Evolutionary conservation across 2,113 vertebrate species (phyloP).

Genomic region (Petaurus breviceps): DNA sequence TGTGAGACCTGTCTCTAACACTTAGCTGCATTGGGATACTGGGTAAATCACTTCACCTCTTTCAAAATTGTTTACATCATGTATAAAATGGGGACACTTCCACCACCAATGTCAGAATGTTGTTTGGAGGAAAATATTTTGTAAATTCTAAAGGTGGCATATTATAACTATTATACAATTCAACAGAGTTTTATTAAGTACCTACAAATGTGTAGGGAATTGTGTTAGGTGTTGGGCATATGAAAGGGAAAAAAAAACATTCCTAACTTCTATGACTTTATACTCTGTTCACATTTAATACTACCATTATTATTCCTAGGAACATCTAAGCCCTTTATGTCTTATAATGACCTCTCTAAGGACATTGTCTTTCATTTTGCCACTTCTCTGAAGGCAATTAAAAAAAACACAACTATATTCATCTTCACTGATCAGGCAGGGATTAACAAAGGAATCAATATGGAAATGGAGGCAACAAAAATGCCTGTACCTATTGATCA

Average conservation of each 20-base stretch:
- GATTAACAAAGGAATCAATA: neutral
- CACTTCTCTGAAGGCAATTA: neutral
- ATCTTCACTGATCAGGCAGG: neutral
- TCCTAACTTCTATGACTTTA: neutral
- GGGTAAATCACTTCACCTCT: neutral
- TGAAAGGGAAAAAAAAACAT: neutral
- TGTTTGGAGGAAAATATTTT: neutral
- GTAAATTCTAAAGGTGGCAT: neutral
- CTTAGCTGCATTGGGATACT: neutral
- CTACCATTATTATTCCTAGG: neutral
- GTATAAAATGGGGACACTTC: neutral
- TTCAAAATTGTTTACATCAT: neutral
- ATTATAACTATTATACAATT: neutral
- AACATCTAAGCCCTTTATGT: neutral
- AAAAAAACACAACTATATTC: neutral
- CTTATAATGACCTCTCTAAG: neutral
- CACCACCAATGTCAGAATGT: neutral
- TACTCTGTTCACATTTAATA: neutral
- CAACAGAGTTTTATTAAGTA: neutral
- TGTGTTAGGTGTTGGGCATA: neutral
- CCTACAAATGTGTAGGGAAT: neutral
- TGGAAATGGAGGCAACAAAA: neutral
- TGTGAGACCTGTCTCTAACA: neutral
- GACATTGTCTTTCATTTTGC: neutral
- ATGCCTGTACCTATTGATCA: neutral